Evolutionary conservation across 2,888 invertebrate species (phyloP).

Genomic region (Augiades crinisus): DNA sequence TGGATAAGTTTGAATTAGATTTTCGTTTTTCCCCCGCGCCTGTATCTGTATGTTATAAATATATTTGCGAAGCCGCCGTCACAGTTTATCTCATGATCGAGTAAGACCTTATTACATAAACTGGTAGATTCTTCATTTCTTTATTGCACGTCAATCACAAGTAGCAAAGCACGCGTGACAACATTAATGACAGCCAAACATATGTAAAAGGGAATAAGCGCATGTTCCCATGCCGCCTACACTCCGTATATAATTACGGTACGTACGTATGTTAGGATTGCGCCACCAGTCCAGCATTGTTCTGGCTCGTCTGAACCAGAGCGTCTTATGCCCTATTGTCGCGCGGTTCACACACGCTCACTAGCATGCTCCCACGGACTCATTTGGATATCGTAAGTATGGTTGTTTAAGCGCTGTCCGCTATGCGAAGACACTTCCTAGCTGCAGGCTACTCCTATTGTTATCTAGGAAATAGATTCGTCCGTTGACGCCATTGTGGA

Average conservation of each 20-base stretch:
- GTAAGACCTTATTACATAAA: too few species aligned
- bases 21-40: too few species aligned
- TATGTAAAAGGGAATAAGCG: slow-evolving; percentile 20
- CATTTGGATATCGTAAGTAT: slow-evolving; percentile 32
- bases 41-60: too few species aligned
- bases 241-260: slow-evolving; percentile 62
- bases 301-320: slow-evolving; percentile 74
- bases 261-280: slow-evolving; percentile 46
- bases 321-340: slow-evolving; percentile 68
- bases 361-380: slow-evolving; percentile 69
- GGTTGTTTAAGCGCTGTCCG: slow-evolving; percentile 41
- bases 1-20: too few species aligned
- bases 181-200: slow-evolving; percentile 20
- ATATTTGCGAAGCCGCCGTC: too few species aligned
- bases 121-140: too few species aligned
- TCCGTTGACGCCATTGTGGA: neutral
- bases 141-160: too few species aligned
- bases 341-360: slow-evolving; percentile 71
- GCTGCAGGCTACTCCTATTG: slow-evolving; percentile 9
- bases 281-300: slow-evolving; percentile 64
- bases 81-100: too few species aligned
- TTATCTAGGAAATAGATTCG: slow-evolving; percentile 1
- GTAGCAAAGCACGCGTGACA: too few species aligned
- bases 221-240: slow-evolving; percentile 72
- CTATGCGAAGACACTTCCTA: slow-evolving; percentile 41